Conservation (phyloP, 2,113 vertebrate species). For the Enhydra lutris region DNA sequence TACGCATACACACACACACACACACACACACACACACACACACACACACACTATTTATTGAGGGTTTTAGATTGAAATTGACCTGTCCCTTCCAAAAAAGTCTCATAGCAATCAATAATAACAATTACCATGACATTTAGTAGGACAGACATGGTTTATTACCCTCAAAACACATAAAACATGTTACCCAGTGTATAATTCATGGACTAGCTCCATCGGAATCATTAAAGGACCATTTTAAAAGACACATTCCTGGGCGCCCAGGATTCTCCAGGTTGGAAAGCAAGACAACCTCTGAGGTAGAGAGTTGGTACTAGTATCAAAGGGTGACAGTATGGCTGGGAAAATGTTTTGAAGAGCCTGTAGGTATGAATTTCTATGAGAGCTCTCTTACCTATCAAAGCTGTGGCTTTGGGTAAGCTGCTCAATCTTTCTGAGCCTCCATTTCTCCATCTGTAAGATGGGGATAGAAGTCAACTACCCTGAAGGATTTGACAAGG, state of each 20-base stretch:
- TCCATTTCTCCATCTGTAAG: not conserved
- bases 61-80: not conserved
- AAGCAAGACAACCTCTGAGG: not conserved
- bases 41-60: not conserved
- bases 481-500: not conserved
- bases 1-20: accelerated
- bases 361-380: not conserved
- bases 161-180: not conserved
- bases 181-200: not conserved
- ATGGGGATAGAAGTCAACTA: not conserved
- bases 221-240: not conserved
- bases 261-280: not conserved
- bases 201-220: not conserved
- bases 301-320: not conserved
- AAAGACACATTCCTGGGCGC: not conserved
- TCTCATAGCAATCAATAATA: not conserved
- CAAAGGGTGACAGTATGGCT: not conserved
- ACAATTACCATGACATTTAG: not conserved
- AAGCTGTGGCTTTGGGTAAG: not conserved
- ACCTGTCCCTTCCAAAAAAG: not conserved
- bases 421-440: not conserved
- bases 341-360: not conserved
- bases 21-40: not conserved
- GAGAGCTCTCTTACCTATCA: not conserved
- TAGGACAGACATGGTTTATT: not conserved